Base-by-base conservation (phyloP, 2,797 vertebrate species). In the Iguana delicatissima region DNA sequence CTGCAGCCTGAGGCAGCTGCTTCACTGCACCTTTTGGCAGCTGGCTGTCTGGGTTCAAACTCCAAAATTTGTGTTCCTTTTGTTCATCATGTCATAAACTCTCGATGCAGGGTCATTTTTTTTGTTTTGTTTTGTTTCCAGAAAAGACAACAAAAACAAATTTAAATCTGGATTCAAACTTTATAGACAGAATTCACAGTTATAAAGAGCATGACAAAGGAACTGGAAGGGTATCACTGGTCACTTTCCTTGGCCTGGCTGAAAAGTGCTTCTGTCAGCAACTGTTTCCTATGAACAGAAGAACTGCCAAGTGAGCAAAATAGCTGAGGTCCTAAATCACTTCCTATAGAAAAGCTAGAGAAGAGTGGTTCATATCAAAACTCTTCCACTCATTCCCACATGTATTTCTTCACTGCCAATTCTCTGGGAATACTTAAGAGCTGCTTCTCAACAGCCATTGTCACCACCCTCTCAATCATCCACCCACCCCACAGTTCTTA, bases 231-330 rank as follows among this genome's bases (percentile, higher is more conserved):
- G 14, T 12, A 29, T 7, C 64, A 26, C n/a, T 10, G 29, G 10
- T 69, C 29, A 73, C 55, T 57, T 80, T 22, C 57, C 24, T 52
- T 80, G 52, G n/a, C 13, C 88, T 77, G 69, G n/a, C 14, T 72
- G 67, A 80, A 89, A 80, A 85, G n/a, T 24, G 26, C 42, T 59
- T 46, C 52, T 80, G 26, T 81, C 76, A 46, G 76, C 89, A 86
- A 79, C 73, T 18, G 76, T 73, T 90, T 86, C 67, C 52, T 82
- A n/a, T 1, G 46, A 55, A 79, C 24, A 82, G 26, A 52, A 67
- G 38, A 86, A 90, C 52, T 82, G 77, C 57, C 67, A 86, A 8
- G 32, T 57, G 29, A 73, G 77, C 67, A 86, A 86, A 90, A 81
- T 81, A 86, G 64, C 42, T 46, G 42, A 73, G 55, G 77, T 81